Conservation (phyloP, 2,113 vertebrate genomes). For the Cynoglossus semilaevis region DNA sequence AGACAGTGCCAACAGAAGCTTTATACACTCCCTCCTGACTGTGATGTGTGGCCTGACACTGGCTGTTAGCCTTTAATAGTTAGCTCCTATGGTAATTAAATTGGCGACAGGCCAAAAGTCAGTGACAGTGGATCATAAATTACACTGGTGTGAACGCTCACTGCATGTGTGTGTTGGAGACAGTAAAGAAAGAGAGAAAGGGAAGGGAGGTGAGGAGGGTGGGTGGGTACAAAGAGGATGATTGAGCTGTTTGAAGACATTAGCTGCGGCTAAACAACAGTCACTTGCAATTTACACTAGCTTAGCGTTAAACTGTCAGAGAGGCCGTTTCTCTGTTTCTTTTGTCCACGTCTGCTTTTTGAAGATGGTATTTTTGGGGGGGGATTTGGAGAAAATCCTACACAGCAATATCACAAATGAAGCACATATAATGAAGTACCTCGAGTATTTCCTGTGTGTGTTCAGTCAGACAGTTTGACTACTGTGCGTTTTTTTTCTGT, state of each 20-base stretch:
- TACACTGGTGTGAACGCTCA: slow-evolving; percentile 24
- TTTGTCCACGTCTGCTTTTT: too few species aligned
- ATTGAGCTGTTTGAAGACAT: slow-evolving; percentile 29
- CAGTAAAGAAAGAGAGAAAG: slow-evolving; percentile 29
- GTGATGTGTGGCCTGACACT: slow-evolving; percentile 40
- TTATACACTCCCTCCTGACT: slow-evolving; percentile 37
- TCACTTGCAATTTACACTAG: too few species aligned
- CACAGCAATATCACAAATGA: too few species aligned
- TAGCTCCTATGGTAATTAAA: slow-evolving; percentile 75
- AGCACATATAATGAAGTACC: too few species aligned
- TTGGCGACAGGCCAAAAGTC: slow-evolving; percentile 62
- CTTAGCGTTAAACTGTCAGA: too few species aligned
- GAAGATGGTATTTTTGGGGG: too few species aligned
- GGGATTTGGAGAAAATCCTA: too few species aligned
- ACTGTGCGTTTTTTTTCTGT: too few species aligned
- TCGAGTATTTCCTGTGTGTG: too few species aligned
- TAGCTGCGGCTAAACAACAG: not conserved
- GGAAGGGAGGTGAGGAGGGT: slow-evolving; percentile 28
- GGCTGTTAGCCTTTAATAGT: slow-evolving; percentile 64
- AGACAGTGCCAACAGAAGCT: slow-evolving; percentile 27
- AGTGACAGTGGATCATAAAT: slow-evolving; percentile 53
- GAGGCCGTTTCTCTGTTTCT: too few species aligned
- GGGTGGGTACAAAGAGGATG: slow-evolving; percentile 3
- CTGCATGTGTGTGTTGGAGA: slow-evolving; percentile 18
- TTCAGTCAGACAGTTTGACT: too few species aligned